These are phyloP conservation scores for Xanthorhoe spadicearia DNA, from an alignment of 2,888 invertebrate species.

Conservation along the genomic window DNA sequence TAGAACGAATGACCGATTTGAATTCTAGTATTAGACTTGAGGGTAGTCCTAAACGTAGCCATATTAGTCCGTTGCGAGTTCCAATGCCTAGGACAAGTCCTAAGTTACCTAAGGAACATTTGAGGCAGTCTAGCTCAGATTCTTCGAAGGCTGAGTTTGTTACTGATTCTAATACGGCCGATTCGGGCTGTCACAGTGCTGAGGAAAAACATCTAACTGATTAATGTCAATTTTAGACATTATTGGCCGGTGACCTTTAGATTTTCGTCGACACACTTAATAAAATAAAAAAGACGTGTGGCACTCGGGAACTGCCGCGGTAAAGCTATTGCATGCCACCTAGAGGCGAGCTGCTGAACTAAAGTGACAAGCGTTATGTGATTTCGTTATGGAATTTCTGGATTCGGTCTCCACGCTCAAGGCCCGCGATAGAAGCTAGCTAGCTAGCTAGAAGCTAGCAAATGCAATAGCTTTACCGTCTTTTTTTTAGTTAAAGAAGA, in stretches of 20 bases:
- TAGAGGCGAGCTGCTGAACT: too few species aligned
- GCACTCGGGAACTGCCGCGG: too few species aligned
- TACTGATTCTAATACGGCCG: conserved; percentile 86
- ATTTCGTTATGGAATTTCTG: too few species aligned
- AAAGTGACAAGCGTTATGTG: too few species aligned
- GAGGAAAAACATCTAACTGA: conserved; percentile 86
- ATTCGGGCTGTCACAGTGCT: conserved; percentile 89
- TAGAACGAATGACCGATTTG: conserved; percentile 66
- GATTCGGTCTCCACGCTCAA: too few species aligned
- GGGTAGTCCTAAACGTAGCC: conserved; percentile 65
- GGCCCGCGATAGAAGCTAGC: too few species aligned
- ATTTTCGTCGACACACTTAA: too few species aligned
- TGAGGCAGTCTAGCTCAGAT: conserved; percentile 34
- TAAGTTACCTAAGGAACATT: conserved; percentile 38
- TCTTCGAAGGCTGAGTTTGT: conserved; percentile 53
- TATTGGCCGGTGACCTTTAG: not conserved
- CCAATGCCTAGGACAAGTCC: conserved; percentile 59
- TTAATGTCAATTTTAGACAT: not conserved
- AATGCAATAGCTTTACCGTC: too few species aligned
- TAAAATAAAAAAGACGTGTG: too few species aligned
- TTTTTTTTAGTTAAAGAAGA: too few species aligned
- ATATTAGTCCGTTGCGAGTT: conserved; percentile 68
- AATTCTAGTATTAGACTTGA: conserved; percentile 73
- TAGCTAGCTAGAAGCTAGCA: too few species aligned
- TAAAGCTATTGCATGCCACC: too few species aligned